A percentile compares a stretch with the other conserved stretches of the same genome.
phyloP scores from a whole-genome alignment of 2,113 vertebrate species.

The Progne subis region DNA sequence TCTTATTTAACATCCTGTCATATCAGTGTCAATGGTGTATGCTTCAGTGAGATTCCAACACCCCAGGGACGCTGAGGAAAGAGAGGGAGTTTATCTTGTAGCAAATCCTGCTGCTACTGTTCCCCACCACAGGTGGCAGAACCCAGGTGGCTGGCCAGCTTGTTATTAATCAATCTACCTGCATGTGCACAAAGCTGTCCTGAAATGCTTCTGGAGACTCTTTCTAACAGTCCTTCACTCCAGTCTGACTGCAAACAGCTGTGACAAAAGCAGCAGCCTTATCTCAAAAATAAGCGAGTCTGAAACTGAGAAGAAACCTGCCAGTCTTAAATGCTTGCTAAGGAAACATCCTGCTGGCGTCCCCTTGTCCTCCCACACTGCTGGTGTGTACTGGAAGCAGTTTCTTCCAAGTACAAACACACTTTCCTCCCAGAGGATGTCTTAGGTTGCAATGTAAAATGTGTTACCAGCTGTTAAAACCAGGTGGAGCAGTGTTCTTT shows the following conservation, averaged over 20 bases:
- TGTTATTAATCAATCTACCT: neutral
- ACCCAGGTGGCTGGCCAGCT: neutral
- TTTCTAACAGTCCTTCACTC: neutral
- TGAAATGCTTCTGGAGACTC: neutral
- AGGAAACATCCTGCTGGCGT: neutral
- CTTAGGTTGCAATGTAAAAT: neutral
- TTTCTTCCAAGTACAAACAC: neutral
- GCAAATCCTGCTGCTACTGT: neutral
- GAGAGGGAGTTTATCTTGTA: neutral
- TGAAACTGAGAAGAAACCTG: neutral
- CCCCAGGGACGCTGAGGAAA: neutral
- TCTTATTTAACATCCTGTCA: neutral
- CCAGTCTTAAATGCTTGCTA: neutral
- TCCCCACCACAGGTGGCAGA: neutral
- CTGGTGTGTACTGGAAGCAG: neutral
- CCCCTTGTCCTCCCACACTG: neutral
- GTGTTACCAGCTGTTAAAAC: neutral
- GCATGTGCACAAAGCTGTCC: accelerated
- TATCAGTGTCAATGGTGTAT: neutral
- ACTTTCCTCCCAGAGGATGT: neutral
- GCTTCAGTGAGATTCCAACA: neutral
- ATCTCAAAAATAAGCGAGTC: neutral
- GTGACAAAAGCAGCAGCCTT: neutral
- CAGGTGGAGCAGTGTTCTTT: neutral
- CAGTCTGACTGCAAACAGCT: neutral